Conservation (phyloP, 2,888 invertebrate species). For the Megamerina dolium region DNA sequence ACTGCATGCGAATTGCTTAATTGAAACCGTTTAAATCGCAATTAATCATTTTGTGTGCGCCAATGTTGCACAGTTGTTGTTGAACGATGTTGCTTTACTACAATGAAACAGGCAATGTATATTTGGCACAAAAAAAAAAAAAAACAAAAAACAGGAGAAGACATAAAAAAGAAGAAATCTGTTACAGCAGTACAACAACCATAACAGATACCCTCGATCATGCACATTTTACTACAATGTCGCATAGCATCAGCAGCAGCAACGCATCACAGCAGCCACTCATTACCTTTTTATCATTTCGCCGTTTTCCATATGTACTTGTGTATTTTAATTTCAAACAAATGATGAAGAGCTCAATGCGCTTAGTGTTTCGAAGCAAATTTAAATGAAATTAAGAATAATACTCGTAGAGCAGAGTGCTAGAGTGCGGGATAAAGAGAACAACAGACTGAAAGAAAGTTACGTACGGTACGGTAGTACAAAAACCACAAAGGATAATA, state of each 20-base stretch:
- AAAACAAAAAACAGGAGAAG: slow-evolving; percentile 1
- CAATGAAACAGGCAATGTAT: no score
- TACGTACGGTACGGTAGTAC: no score
- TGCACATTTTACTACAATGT: background rate
- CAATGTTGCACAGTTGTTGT: slow-evolving; percentile 33
- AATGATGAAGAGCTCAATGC: no score
- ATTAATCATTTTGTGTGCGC: slow-evolving; percentile 39
- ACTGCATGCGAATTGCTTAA: no score
- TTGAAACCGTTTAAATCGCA: slow-evolving; percentile 44
- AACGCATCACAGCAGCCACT: background rate
- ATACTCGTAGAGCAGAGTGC: no score
- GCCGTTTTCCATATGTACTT: background rate
- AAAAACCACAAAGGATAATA: slow-evolving; percentile 5
- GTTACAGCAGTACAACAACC: background rate
- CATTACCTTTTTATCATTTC: background rate
- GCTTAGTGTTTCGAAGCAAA: slow-evolving; percentile 15
- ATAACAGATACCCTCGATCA: background rate
- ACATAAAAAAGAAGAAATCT: background rate
- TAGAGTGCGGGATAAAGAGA: slow-evolving; percentile 5
- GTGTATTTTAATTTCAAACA: no score
- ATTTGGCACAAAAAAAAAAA: slow-evolving; percentile 8
- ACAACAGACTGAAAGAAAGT: no score
- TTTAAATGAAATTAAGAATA: slow-evolving; percentile 20
- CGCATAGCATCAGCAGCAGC: no score
- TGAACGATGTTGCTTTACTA: slow-evolving; percentile 37